Evolutionary conservation across 2,888 invertebrate genomes (phyloP).

Genomic region (Patella pellucida): DNA sequence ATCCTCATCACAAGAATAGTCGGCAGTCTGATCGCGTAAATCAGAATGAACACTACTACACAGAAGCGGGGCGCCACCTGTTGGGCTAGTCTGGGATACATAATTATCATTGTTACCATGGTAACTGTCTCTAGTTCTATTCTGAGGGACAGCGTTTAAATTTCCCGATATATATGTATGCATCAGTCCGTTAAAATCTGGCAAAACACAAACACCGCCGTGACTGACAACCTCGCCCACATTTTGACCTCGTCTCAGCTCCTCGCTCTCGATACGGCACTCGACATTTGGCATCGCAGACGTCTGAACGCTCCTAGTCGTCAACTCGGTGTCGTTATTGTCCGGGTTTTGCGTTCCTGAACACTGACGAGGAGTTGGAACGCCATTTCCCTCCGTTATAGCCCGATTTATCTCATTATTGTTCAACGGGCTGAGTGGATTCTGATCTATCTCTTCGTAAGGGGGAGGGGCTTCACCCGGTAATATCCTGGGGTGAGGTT

Average conservation of each 20-base stretch:
- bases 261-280: background rate
- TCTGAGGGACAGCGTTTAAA: background rate
- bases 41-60: background rate
- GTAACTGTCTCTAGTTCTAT: background rate
- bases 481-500: slow-evolving; percentile 54
- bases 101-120: background rate
- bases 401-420: slow-evolving; percentile 32
- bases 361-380: slow-evolving; percentile 5
- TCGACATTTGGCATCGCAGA: slow-evolving; percentile 7
- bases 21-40: slow-evolving; percentile 7
- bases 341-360: background rate
- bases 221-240: background rate
- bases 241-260: background rate
- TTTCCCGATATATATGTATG: background rate
- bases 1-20: slow-evolving; percentile 23
- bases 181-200: background rate
- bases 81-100: background rate
- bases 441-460: slow-evolving; percentile 51
- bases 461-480: slow-evolving; percentile 65
- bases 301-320: background rate
- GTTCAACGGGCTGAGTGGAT: slow-evolving; percentile 36
- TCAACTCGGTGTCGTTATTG: background rate
- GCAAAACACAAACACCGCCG: background rate
- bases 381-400: slow-evolving; percentile 6
- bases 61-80: background rate